Percentiles rank a stretch among this genome's conserved stretches.
Conservation (phyloP, 2,888 invertebrate species). For the Xestia ashworthii region DNA sequence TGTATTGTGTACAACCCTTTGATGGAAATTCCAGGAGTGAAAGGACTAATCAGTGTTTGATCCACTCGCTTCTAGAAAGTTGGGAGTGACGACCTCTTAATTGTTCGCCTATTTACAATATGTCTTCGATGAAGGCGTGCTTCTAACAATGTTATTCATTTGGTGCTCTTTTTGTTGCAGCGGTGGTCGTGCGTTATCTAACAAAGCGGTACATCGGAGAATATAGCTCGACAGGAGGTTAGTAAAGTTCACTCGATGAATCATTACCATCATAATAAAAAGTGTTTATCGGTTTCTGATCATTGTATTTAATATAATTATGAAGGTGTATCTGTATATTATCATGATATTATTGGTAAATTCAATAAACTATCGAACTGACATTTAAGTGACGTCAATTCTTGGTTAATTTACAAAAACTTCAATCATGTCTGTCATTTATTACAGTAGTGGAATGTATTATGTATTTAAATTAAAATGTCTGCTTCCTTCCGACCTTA, state of each 20-base stretch:
- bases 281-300: constrained; percentile 34
- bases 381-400: constrained; percentile 61
- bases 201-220: constrained; percentile 95
- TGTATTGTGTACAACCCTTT: constrained; percentile 80
- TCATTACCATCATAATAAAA: constrained; percentile 52
- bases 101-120: constrained; percentile 74
- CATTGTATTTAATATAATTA: constrained; percentile 43
- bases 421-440: constrained; percentile 50
- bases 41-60: constrained; percentile 84
- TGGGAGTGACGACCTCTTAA: constrained; percentile 83
- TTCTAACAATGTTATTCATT: constrained; percentile 67
- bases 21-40: constrained; percentile 85
- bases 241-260: constrained; percentile 79
- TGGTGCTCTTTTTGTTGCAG: constrained; percentile 91
- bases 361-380: constrained; percentile 46
- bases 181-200: constrained; percentile 94
- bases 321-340: constrained; percentile 4
- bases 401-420: constrained; percentile 50
- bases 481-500: constrained; percentile 81
- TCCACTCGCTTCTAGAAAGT: constrained; percentile 83
- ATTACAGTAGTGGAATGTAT: constrained; percentile 53
- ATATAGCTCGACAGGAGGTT: constrained; percentile 95
- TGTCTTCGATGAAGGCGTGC: constrained; percentile 67
- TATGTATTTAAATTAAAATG: constrained; percentile 65
- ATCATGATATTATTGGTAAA: constrained; percentile 30